A percentile compares a stretch with the other conserved stretches of the same genome.
Conservation (phyloP, 2,888 invertebrate genomes). For the Busseola fusca region DNA sequence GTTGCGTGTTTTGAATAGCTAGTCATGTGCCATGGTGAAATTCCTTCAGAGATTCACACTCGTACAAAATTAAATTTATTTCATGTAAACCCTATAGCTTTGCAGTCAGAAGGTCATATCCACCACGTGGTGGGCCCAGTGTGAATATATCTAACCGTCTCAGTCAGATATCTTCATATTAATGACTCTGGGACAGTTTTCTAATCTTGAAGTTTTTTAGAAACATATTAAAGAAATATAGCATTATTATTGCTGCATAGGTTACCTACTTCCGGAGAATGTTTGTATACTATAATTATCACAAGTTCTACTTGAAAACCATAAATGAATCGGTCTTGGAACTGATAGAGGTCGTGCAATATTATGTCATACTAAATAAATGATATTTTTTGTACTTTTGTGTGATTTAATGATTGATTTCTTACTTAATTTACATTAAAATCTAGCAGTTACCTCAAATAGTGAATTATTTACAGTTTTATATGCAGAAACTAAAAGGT, state of each 20-base stretch:
- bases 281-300: conserved; percentile 35
- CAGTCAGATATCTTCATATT: neutral
- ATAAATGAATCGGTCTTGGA: conserved; percentile 25
- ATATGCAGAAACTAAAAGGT: neutral
- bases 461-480: neutral
- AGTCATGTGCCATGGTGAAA: conserved; percentile 5
- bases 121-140: neutral
- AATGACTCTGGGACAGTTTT: neutral
- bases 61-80: neutral
- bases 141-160: neutral
- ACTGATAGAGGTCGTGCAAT: conserved; percentile 9
- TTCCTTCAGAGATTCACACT: neutral
- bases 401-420: neutral
- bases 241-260: neutral
- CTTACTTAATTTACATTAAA: neutral
- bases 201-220: neutral
- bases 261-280: conserved; percentile 24
- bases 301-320: conserved; percentile 47
- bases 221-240: neutral
- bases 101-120: neutral
- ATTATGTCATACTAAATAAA: neutral
- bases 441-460: neutral
- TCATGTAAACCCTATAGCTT: neutral
- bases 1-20: conserved; percentile 1
- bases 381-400: neutral